phyloP scores from a whole-genome alignment of 1,140 invertebrate species.

The Hylaeus anthracinus region DNA sequence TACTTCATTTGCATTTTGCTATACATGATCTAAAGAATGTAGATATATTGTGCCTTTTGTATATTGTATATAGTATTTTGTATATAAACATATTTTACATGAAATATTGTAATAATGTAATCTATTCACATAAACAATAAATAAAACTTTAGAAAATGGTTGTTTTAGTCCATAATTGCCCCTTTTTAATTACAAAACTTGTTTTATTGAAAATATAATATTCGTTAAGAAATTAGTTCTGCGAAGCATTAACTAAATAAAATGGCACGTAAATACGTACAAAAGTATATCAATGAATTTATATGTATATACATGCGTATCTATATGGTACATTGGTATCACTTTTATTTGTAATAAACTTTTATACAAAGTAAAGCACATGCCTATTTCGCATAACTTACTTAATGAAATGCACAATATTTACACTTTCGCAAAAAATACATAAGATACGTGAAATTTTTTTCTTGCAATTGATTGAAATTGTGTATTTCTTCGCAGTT shows the following conservation, averaged over 20 bases:
- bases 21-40: conserved; percentile 78
- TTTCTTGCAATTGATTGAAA: conserved; percentile 25
- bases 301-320: not conserved
- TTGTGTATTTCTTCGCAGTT: conserved; percentile 5
- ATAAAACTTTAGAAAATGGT: conserved; percentile 64
- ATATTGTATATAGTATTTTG: conserved; percentile 77
- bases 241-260: not conserved
- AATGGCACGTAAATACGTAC: conserved; percentile 22
- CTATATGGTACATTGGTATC: conserved; percentile 28
- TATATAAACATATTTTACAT: conserved; percentile 79
- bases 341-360: conserved; percentile 56
- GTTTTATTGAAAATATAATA: not conserved
- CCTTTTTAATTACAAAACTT: not conserved
- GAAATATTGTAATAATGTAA: conserved; percentile 72
- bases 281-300: conserved; percentile 1
- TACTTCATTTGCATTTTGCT: conserved; percentile 76
- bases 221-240: not conserved
- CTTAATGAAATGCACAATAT: conserved; percentile 67
- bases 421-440: conserved; percentile 66
- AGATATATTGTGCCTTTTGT: conserved; percentile 80
- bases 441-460: conserved; percentile 40
- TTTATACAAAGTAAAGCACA: conserved; percentile 66
- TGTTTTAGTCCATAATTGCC: conserved; percentile 8
- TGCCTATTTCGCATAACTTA: conserved; percentile 61
- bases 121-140: conserved; percentile 68